phyloP scores from a whole-genome alignment of 2,113 vertebrate genomes.

The Alligator mississippiensis region DNA sequence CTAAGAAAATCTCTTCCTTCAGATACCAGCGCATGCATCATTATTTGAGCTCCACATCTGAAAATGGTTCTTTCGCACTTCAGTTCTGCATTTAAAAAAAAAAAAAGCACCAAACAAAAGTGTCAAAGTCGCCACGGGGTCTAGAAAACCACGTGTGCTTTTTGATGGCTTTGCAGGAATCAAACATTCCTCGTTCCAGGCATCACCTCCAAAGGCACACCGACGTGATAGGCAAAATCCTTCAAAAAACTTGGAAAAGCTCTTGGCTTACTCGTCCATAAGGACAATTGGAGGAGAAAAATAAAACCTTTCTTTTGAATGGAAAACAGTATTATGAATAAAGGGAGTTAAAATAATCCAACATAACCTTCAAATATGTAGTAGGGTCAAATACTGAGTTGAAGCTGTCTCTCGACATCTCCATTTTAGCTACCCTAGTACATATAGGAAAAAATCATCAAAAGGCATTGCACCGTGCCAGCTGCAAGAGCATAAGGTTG shows the following conservation, averaged over 20 bases:
- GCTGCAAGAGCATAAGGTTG: no score
- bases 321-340: neutral
- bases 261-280: neutral
- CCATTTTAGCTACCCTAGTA: no score
- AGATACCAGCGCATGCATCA: neutral
- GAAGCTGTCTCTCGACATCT: no score
- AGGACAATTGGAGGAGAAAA: neutral
- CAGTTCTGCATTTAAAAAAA: neutral
- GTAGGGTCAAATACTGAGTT: neutral
- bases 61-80: neutral
- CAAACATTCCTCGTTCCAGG: neutral
- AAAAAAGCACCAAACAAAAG: neutral
- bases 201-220: neutral
- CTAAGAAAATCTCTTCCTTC: neutral
- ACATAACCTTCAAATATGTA: neutral
- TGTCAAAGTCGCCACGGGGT: neutral
- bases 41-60: neutral
- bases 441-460: no score
- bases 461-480: no score
- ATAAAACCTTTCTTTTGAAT: no score
- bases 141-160: neutral
- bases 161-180: neutral
- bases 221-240: neutral
- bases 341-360: fast-evolving
- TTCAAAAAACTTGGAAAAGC: neutral